Conservation (phyloP, 2,113 vertebrate species). For the Panurus biarmicus region DNA sequence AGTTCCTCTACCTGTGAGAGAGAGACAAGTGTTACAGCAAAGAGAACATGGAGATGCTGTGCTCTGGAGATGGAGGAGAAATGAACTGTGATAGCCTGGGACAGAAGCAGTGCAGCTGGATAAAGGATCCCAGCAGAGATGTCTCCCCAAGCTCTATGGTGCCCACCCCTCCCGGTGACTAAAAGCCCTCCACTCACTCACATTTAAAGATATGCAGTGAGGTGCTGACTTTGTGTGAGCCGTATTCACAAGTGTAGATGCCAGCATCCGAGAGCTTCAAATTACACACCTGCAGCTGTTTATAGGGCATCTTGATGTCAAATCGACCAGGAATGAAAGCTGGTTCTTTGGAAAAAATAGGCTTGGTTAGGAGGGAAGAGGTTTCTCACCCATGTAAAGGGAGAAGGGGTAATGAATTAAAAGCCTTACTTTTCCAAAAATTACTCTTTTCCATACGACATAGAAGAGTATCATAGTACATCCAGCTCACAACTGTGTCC, state of each 20-base stretch:
- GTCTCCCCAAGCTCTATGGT: neutral
- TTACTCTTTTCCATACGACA: fast-evolving
- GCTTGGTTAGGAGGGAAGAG: neutral
- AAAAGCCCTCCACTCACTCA: slow-evolving; percentile 24
- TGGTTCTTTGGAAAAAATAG: neutral
- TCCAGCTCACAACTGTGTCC: neutral
- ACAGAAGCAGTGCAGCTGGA: neutral
- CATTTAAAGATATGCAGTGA: slow-evolving; percentile 45
- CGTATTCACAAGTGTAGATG: slow-evolving; percentile 43
- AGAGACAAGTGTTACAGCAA: neutral
- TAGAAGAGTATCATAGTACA: neutral
- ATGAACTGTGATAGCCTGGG: neutral
- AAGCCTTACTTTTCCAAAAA: neutral
- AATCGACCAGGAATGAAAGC: fast-evolving
- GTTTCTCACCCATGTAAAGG: neutral
- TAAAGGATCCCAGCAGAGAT: neutral
- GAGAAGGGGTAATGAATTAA: neutral
- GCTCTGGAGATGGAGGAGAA: neutral
- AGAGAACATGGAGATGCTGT: neutral
- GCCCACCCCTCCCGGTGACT: neutral
- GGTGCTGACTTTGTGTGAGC: neutral
- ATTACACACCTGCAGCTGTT: slow-evolving; percentile 1
- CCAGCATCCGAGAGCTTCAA: neutral
- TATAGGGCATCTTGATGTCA: neutral
- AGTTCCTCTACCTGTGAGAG: neutral